Evolutionary conservation across 2,113 vertebrate species (phyloP), one percentile per base, ranked within the genome.

Genomic region (Damaliscus lunatus): DNA sequence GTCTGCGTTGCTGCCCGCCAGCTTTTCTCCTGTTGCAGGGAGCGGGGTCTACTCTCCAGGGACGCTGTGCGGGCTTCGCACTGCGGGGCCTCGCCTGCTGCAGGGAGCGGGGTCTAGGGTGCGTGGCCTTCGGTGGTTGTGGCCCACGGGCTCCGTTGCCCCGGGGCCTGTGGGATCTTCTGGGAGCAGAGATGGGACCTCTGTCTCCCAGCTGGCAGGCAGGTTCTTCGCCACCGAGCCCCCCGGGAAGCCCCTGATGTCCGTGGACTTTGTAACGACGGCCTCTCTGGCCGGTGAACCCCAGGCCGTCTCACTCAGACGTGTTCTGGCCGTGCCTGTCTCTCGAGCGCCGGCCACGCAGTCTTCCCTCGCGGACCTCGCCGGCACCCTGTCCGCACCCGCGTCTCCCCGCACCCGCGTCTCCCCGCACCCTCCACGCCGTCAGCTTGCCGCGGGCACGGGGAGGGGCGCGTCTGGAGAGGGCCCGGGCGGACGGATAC

Each of bases 331-430:
- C 3, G 3, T 25, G 13, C 13, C 27, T 48, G 5, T 5, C 25
- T 4, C 50, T 7, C 6, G 0, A 0, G 23, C 17, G 6, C 15
- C 59, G 4, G 25, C 52, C 16, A 0, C 0, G 7, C 13, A 2
- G 8, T 11, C 84, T 48, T 40, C 53, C 31, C 33, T 13, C 2
- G 60, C 19, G 10, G 17, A 7, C 19, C 36, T n/a, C 31, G 7
- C 77, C 55, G 15, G 33, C 36, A n/a, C 6, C 4, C n/a, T 33
- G n/a, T 13, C 29, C 13, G 10, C 15, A 46, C 31, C 31, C 43
- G 11, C 48, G 48, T 48, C 36, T 57, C 59, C 17, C 21, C 2
- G 6, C 5, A 16, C 15, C 55, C 33, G 12, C 48, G 48, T 55
- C 46, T 57, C 59, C 17, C 21, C 2, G 6, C 7, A 16, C 15